phyloP scores from a whole-genome alignment of 2,888 invertebrate genomes.

The Rhagium mordax region DNA sequence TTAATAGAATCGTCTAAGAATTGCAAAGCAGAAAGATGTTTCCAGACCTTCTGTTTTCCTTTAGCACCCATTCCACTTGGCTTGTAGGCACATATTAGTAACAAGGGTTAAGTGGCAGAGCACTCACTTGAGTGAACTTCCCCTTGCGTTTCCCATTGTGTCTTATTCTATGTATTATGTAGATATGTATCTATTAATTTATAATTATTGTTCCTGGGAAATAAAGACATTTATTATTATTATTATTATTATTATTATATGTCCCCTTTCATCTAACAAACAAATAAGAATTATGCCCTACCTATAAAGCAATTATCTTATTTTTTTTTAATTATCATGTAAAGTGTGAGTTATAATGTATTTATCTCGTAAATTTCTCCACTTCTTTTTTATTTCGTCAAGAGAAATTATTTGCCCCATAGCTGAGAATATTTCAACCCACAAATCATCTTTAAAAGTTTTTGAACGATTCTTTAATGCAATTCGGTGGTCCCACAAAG shows the following conservation, averaged over 20 bases:
- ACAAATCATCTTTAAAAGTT: constrained; percentile 12
- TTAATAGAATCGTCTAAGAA: not conserved
- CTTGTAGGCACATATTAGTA: not conserved
- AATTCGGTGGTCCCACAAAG: not conserved
- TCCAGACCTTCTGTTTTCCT: not conserved
- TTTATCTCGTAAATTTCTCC: constrained; percentile 14
- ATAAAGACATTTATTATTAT: no score
- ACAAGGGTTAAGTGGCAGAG: no score
- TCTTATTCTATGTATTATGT: no score
- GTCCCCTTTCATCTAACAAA: no score
- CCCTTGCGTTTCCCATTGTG: no score
- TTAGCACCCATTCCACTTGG: constrained; percentile 5
- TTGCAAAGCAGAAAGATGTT: not conserved
- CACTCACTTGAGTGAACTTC: no score
- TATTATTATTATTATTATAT: no score
- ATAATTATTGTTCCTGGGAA: no score
- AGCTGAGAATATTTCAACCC: constrained; percentile 4
- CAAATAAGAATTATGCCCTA: not conserved
- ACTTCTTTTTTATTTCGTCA: constrained; percentile 5
- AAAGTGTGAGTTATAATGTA: not conserved
- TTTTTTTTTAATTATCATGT: not conserved
- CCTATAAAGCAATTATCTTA: not conserved
- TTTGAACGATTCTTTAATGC: not conserved
- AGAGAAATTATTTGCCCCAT: constrained; percentile 5
- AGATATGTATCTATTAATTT: no score